Percentiles rank a stretch among this genome's conserved stretches.
These are phyloP conservation scores for Choristoneura rosaceana DNA, from an alignment of 2,888 invertebrate genomes.

Conservation along the genomic window DNA sequence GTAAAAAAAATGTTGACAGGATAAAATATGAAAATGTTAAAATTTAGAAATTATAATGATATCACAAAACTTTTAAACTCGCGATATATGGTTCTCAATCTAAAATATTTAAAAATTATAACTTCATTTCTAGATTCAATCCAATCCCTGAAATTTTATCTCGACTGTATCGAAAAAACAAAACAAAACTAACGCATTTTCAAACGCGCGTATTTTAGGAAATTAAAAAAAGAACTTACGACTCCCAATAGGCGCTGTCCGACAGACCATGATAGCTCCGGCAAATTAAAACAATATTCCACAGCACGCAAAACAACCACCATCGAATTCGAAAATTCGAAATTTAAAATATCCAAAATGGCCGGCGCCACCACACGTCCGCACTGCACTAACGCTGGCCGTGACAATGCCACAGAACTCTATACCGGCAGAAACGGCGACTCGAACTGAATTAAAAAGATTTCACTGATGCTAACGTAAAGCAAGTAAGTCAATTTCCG, in stretches of 20 bases:
- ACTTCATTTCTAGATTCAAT: too few species aligned
- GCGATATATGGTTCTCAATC: too few species aligned
- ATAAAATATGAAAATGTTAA: too few species aligned
- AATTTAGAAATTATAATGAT: too few species aligned
- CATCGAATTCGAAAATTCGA: conserved; percentile 40
- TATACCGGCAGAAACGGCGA: conserved; percentile 7
- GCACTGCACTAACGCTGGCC: conserved; percentile 35
- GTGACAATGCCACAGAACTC: conserved; percentile 30
- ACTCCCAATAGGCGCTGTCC: conserved; percentile 65
- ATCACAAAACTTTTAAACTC: too few species aligned
- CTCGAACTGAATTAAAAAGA: not conserved
- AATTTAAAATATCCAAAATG: conserved; percentile 43
- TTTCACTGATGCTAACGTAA: not conserved
- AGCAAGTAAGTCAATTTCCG: not conserved
- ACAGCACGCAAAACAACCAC: conserved; percentile 42
- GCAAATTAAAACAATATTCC: conserved; percentile 27
- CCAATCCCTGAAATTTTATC: too few species aligned
- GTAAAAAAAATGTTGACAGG: too few species aligned
- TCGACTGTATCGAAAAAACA: not conserved
- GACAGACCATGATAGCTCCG: conserved; percentile 60
- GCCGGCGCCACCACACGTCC: conserved; percentile 37
- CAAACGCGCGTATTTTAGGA: not conserved
- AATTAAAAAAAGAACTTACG: conserved; percentile 59
- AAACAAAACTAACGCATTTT: not conserved
- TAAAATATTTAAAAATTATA: too few species aligned